Base-by-base conservation (phyloP, 2,113 vertebrate species). In the Passerina amoena region DNA sequence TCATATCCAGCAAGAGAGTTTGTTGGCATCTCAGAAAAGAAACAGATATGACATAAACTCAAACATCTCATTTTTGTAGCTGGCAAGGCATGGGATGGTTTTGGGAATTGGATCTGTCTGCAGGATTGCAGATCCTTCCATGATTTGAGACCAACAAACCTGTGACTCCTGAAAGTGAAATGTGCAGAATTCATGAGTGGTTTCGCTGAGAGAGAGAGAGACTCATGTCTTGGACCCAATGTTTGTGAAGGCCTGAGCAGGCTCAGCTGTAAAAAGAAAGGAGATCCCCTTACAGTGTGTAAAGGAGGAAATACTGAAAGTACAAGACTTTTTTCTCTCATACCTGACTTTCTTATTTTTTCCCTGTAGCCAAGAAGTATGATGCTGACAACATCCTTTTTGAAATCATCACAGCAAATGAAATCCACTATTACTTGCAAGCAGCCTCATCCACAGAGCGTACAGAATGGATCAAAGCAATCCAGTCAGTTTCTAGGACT, bases 391-490 rank as follows among this genome's bases (percentile, higher is more conserved):
- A 99, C 48, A 98, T 99, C 94, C 98, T 99, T 64, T 99, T 99
- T 97, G 99, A 99, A 98, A 99, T 99, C 97, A 99, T 99, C 98
- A 99, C 99, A 15, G 98, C 99, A 28, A 98, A 98, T n/a, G 99
- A 99, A 89, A 96, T 97, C 50, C 99, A 99, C 88, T 99, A 99
- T 83, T 98, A 98, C 88, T 91, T 99, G 89, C 99, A 99, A 98
- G 99, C 99, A 2, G 98, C 99, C 16, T 98, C 98, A 20, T 73
- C 97, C 0, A 85, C 99, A 38, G 99, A 99, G 78, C 98, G 99
- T n/a, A 99, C 98, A 20, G 99, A 99, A 23, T 99, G 99, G 99
- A 99, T 99, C 97, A 98, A 97, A 97, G 99, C 98, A 45, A 98
- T 99, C 81, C 99, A 99, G 94, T 84, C 90, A 14, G 99, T 98